Percentiles rank a stretch among this genome's conserved stretches.
Conservation (phyloP, 2,797 vertebrate genomes). For the Hoplostethus mediterraneus region DNA sequence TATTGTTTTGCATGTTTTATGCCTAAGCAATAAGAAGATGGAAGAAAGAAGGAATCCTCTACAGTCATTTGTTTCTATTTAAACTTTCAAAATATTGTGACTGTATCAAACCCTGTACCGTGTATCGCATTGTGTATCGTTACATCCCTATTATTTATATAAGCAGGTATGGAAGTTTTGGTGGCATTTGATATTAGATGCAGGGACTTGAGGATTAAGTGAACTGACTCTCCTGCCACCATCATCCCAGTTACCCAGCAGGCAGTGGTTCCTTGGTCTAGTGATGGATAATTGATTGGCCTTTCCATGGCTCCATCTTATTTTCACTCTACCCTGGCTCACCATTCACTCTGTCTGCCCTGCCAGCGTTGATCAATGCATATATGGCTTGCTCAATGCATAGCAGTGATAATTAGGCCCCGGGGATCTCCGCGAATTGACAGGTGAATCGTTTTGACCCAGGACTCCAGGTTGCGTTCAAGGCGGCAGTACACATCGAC, state of each 20-base stretch:
- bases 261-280: slow-evolving; percentile 35
- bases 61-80: no score
- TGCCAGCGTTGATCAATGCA: slow-evolving; percentile 57
- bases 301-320: slow-evolving; percentile 18
- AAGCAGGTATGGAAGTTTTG: not conserved
- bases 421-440: slow-evolving; percentile 59
- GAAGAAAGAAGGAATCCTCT: no score
- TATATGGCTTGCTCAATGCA: slow-evolving; percentile 44
- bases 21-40: no score
- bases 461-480: slow-evolving; percentile 49
- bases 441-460: slow-evolving; percentile 69
- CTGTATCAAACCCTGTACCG: no score
- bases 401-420: slow-evolving; percentile 60
- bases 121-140: no score
- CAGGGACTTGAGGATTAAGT: slow-evolving; percentile 47
- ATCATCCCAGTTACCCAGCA: slow-evolving; percentile 51
- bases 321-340: slow-evolving; percentile 26
- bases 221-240: slow-evolving; percentile 39
- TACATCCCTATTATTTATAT: no score
- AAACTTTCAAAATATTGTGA: no score
- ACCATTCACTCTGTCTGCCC: slow-evolving; percentile 5
- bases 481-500: slow-evolving; percentile 44
- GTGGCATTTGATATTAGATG: slow-evolving; percentile 43
- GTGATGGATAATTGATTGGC: slow-evolving; percentile 40
- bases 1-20: no score